Base-by-base conservation (phyloP, 1,140 invertebrate species). In the Bombus picipes region DNA sequence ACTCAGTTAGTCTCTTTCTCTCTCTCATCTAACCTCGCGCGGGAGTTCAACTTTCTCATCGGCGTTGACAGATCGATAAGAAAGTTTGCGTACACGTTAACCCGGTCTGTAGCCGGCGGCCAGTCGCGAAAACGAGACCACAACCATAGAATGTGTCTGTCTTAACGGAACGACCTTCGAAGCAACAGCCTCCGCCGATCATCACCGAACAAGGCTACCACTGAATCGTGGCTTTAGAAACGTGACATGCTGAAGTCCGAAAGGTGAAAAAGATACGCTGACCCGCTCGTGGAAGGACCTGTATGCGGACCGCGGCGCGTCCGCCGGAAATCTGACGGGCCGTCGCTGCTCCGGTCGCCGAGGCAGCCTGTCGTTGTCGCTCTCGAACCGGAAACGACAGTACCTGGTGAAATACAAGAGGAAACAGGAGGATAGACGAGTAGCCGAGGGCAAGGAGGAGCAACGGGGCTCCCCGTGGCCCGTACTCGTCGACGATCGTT, bases 1-100 rank as follows among this genome's bases (percentile, higher is more conserved):
- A 22, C 41, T 39, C 59, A 41, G 10, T 78, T 43, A 13, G 12
- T 32, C 57, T 2, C 3, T 22, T 9, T 25, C 25, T 62, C 9
- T 53, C 47, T 6, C 15, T 62, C 39, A n/a, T n/a, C 22, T 1
- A 76, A 37, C 78, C 78, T 90, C 86, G 87, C 85, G 81, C 84
- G 86, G 82, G 81, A 91, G 86, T 87, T 86, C 88, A 92, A 92
- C 85, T 93, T 92, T 92, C 85, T 89, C 88, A 79, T 83, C 89
- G 87, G 91, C 89, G 90, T 91, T 93, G 92, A 92, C 92, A 93
- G 92, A 93, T 93, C 91, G 92, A 93, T 93, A 93, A 90, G 85
- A 83, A 93, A 92, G 88, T 92, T 92, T 92, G 86, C 83, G 87
- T 87, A 82, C 89, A 79, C 85, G 85, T 76, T 77, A 85, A 62